Base-by-base conservation (phyloP, 2,888 invertebrate genomes). In the Acleris holmiana region DNA sequence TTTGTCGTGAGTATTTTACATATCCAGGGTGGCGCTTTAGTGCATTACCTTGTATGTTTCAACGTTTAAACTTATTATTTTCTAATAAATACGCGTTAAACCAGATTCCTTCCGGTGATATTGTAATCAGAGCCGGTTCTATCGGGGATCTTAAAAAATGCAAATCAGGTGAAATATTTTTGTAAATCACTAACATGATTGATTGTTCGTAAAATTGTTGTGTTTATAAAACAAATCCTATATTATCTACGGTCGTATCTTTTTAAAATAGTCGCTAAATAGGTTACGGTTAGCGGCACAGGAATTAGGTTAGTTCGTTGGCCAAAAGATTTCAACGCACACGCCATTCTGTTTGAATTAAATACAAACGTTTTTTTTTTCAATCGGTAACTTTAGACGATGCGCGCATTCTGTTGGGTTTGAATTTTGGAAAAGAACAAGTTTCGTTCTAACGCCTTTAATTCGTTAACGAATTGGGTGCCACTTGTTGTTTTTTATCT, bases 311-410 rank as follows among this genome's bases (percentile, higher is more conserved):
- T 79, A 76, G 76, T 67, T 50, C 55, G 65, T 71, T 72, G 66
- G 72, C 71, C 68, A 76, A 82, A 83, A 83, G 80, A 83, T 75
- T 75, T 82, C 79, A 80, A 83, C 82, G 82, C 73, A 67, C 68
- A 68, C 67, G 53, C 53, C 55, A 58, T 67, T 65, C 58, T 56
- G 66, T 67, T 62, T 50, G 49, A 41, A 51, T 50, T 44, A 63
- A 61, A 61, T 64, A 55, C 41, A 53, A 57, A 53, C 21, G 25
- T 47, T 58, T 58, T 58, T 53, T 19, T 53, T 40, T 51, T 7
- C 53, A 54, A 21, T 8, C 54, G 13, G 21, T 18, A 18, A 15
- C 19, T 64, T 19, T 21, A 23, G 18, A n/a, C 44, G 4, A 40
- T 48, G 47, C 15, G 17, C 29, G 15, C 40, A 2, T 21, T 23